Conservation (phyloP, 1,140 invertebrate species). For the Drosophila funebris region DNA sequence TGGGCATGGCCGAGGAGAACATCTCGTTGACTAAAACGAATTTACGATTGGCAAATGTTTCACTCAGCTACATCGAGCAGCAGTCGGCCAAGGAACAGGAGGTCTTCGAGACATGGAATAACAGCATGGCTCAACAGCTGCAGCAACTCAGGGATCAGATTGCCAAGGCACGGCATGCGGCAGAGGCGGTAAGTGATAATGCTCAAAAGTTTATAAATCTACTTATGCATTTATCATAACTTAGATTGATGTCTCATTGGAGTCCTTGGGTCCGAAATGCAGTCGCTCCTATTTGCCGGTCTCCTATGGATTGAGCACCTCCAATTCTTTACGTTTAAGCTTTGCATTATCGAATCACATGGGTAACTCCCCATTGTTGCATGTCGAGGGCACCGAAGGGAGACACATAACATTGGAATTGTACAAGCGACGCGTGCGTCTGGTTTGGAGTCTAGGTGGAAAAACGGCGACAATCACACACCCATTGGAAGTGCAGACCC, state of each 20-base stretch:
- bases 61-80: conserved; percentile 84
- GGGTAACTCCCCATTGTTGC: conserved; percentile 83
- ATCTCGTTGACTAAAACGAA: conserved; percentile 77
- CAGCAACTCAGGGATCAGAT: conserved; percentile 90
- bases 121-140: conserved; percentile 86
- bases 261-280: conserved; percentile 87
- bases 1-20: conserved; percentile 82
- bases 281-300: conserved; percentile 88
- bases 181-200: conserved; percentile 89
- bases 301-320: conserved; percentile 87
- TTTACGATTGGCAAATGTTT: conserved; percentile 83
- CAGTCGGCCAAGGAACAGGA: conserved; percentile 85
- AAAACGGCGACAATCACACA: conserved; percentile 87
- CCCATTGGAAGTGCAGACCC: conserved; percentile 85
- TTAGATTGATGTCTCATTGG: conserved; percentile 92
- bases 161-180: conserved; percentile 90
- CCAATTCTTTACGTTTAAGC: conserved; percentile 88
- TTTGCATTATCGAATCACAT: conserved; percentile 86
- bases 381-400: conserved; percentile 84
- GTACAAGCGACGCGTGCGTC: conserved; percentile 89
- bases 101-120: conserved; percentile 87
- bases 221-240: conserved; percentile 41
- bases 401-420: conserved; percentile 93
- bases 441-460: conserved; percentile 91
- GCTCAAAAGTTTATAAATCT: neutral